A percentile compares a stretch with the other conserved stretches of the same genome.
phyloP scores from a whole-genome alignment of 1,140 invertebrate species.

The Drosophila asahinai region DNA sequence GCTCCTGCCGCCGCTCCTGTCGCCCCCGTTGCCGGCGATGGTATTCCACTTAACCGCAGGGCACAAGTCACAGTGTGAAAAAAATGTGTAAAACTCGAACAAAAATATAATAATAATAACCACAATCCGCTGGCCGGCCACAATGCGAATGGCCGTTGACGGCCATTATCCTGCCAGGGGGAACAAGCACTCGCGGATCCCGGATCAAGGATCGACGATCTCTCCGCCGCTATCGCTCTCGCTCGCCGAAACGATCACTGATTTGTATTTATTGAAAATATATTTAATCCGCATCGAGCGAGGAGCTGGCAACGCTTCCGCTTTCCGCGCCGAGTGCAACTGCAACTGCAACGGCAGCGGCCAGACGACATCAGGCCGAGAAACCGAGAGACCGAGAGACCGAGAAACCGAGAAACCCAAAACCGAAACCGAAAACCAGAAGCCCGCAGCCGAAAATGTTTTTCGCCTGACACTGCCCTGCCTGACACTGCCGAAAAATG shows the following conservation, averaged over 20 bases:
- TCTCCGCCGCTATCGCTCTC: not conserved
- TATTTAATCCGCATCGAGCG: constrained; percentile 34
- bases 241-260: constrained; percentile 5
- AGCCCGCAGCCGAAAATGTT: constrained; percentile 67
- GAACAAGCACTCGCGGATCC: constrained; percentile 3
- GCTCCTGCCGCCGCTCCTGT: constrained; percentile 2
- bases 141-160: constrained; percentile 32
- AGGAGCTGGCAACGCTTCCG: constrained; percentile 66
- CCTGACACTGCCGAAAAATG: constrained; percentile 73
- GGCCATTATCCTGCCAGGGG: constrained; percentile 37
- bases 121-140: constrained; percentile 44
- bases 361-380: constrained; percentile 53
- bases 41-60: constrained; percentile 18
- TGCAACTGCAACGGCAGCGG: constrained; percentile 73
- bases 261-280: not conserved
- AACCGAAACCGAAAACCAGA: constrained; percentile 59
- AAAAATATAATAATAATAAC: constrained; percentile 20
- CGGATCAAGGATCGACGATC: constrained; percentile 6
- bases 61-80: constrained; percentile 43
- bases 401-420: constrained; percentile 48
- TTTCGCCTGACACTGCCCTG: constrained; percentile 35
- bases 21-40: constrained; percentile 5
- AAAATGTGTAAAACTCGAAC: constrained; percentile 47
- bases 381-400: constrained; percentile 54
- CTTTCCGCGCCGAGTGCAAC: constrained; percentile 77